These are phyloP conservation scores for Diabrotica virgifera DNA, from an alignment of 1,140 invertebrate genomes.

Conservation along the genomic window DNA sequence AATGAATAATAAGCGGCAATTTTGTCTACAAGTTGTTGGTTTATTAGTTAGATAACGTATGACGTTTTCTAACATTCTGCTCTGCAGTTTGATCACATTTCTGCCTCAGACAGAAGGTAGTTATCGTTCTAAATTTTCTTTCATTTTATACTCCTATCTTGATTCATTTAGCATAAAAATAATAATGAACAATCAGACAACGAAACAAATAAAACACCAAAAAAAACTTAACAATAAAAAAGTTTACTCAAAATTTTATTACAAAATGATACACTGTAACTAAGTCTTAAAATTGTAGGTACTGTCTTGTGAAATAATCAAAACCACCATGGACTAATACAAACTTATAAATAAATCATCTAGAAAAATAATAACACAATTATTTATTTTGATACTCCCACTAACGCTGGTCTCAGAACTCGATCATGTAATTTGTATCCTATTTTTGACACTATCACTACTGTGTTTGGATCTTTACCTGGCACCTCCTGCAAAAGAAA, in stretches of 20 bases:
- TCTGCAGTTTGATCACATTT: no score
- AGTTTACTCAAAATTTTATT: conserved; percentile 11
- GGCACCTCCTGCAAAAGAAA: conserved; percentile 65
- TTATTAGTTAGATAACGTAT: no score
- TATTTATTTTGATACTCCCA: conserved; percentile 81
- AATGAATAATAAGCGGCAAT: no score
- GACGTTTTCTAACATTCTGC: no score
- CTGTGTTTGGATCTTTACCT: conserved; percentile 78
- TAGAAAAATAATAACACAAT: background rate
- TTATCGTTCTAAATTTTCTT: no score
- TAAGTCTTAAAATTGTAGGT: background rate
- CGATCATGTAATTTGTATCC: conserved; percentile 94
- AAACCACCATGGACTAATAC: conserved; percentile 18
- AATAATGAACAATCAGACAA: no score
- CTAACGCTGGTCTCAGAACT: conserved; percentile 91
- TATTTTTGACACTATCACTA: conserved; percentile 90
- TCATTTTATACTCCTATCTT: no score
- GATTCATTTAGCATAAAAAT: no score
- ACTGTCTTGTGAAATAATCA: conserved; percentile 16
- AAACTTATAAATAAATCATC: conserved; percentile 8
- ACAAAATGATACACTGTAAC: conserved; percentile 1
- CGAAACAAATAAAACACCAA: background rate
- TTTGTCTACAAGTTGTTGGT: no score
- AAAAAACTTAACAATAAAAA: conserved; percentile 12
- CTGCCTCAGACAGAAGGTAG: no score